Evolutionary conservation across 2,888 invertebrate genomes (phyloP), one percentile per base, ranked within the genome.

Genomic region (Drosophila neotestacea): DNA sequence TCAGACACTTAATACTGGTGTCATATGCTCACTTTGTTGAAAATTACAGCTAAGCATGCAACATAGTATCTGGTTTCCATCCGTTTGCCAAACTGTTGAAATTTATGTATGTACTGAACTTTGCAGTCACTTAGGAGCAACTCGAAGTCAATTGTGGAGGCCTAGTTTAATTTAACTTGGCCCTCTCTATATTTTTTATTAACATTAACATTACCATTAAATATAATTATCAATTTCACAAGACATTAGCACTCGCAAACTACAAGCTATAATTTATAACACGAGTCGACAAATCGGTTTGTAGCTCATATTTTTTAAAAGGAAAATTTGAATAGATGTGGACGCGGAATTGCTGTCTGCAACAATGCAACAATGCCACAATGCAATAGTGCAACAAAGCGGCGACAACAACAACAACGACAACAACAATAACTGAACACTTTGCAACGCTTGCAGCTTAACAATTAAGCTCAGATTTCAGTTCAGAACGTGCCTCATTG

Each of bases 11-110:
- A 48, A 64, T 55, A 38, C 75, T 76, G 81, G 71, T 83, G 84
- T 85, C 81, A 74, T 72, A 79, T 73, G 63, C 22, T 67, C 61
- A 63, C 38, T 70, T 66, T 58, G 51, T 6, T 30, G 5, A 30
- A 72, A 86, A 84, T 83, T 86, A 66, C 52, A 69, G 77, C 81
- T 68, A 50, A 77, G 63, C 86, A 83, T 72, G 83, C 86, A 55
- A 86, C 55, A 36, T 48, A 42, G 55, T 55, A 41, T 71, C 56
- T 72, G 55, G 32, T 46, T 61, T 46, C 60, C 66, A 59, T 65
- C 58, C 61, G 59, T 27, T 36, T 34, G 34, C 54, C 27, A 56
- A 72, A 47, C 58, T 73, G 39, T 48, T 56, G 56, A 68, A 61
- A 72, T 67, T 71, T 22, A 22, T 22, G 22, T 3, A 48, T 71